These are phyloP conservation scores for Petrocephalus microphthalmus DNA, from an alignment of 2,113 vertebrate genomes.

Conservation along the genomic window DNA sequence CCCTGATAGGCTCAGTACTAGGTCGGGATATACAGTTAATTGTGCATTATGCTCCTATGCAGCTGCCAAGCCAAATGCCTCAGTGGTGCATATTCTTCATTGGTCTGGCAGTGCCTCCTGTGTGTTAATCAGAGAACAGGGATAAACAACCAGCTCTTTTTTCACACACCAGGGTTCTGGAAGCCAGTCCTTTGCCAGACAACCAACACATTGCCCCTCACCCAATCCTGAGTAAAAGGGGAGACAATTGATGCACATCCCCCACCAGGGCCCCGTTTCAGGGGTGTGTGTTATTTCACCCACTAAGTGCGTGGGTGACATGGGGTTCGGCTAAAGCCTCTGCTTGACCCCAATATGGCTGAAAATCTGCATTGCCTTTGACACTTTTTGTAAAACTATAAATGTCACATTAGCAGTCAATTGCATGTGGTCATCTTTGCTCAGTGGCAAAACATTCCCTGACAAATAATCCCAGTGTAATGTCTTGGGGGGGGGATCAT, in stretches of 20 bases:
- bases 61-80: not conserved
- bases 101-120: not conserved
- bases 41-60: not conserved
- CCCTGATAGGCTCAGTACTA: not conserved
- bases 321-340: not conserved
- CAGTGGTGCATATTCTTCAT: not conserved
- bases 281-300: not conserved
- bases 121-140: not conserved
- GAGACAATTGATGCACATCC: not conserved
- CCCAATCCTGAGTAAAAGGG: not conserved
- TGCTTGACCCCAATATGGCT: not conserved
- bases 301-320: not conserved
- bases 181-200: not conserved
- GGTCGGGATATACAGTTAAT: not conserved
- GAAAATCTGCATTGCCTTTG: not conserved
- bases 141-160: not conserved
- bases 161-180: not conserved
- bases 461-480: not conserved
- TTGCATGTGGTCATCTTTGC: not conserved
- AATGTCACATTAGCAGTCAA: not conserved
- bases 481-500: not conserved
- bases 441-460: not conserved
- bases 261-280: not conserved
- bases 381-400: not conserved
- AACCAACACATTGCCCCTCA: not conserved